Conservation (phyloP, 2,797 vertebrate genomes). For the Nothura maculosa region DNA sequence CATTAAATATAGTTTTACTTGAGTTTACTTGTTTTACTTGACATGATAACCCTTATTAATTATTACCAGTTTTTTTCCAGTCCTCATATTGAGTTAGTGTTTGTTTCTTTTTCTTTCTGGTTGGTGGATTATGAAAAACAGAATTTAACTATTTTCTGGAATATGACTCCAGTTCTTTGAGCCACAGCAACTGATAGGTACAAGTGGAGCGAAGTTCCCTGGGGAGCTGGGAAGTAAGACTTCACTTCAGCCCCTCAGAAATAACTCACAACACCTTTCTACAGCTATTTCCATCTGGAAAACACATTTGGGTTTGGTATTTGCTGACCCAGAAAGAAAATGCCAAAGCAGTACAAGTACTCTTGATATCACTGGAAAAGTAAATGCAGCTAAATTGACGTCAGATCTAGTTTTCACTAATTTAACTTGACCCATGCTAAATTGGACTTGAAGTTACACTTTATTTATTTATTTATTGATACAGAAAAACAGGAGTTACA, state of each 20-base stretch:
- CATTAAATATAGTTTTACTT: not conserved
- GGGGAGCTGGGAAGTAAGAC: not conserved
- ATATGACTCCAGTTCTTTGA: not conserved
- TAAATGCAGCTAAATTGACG: not conserved
- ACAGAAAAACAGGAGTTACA: not conserved
- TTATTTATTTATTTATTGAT: not conserved
- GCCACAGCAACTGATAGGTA: not conserved
- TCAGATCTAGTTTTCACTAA: not conserved
- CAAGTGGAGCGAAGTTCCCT: not conserved
- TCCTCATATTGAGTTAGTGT: not conserved
- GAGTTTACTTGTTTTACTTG: not conserved
- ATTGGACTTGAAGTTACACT: not conserved
- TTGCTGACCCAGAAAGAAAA: not conserved
- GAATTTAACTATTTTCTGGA: not conserved
- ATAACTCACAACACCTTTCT: not conserved
- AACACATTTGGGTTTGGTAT: not conserved
- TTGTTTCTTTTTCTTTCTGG: not conserved
- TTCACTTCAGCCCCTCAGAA: not conserved
- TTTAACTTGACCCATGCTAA: not conserved
- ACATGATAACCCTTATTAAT: not conserved
- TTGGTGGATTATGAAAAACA: not conserved
- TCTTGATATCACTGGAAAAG: not conserved
- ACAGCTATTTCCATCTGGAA: not conserved
- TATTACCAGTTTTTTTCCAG: not conserved
- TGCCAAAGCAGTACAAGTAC: not conserved